Evolutionary conservation across 2,888 invertebrate genomes (phyloP).

Genomic region (Achlya flavicornis): DNA sequence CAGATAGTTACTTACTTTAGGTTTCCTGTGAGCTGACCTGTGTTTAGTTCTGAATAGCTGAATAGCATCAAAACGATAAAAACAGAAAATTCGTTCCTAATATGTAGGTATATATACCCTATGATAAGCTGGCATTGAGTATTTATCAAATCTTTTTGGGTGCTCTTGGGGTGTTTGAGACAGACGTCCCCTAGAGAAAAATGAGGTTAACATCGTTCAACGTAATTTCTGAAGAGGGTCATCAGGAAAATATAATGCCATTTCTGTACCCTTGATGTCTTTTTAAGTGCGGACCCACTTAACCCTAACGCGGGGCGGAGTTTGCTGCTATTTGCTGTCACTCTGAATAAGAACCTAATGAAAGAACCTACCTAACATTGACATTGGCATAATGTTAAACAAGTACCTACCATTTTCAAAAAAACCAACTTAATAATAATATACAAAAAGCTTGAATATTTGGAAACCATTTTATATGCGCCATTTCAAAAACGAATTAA

Average conservation of each 20-base stretch:
- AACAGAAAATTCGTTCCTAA: no score
- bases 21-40: no score
- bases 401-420: no score
- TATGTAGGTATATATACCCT: not conserved
- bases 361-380: conserved; percentile 31
- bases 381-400: no score
- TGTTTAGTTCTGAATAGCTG: no score
- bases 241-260: conserved; percentile 81
- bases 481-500: no score
- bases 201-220: conserved; percentile 68
- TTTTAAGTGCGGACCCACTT: conserved; percentile 82
- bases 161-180: conserved; percentile 39
- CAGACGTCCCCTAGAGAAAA: conserved; percentile 53
- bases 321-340: conserved; percentile 54
- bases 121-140: conserved; percentile 27
- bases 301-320: conserved; percentile 69
- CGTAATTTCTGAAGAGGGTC: conserved; percentile 77
- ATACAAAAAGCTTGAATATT: no score
- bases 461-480: no score
- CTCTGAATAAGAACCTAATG: conserved; percentile 51
- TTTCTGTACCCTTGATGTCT: conserved; percentile 82
- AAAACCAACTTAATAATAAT: no score
- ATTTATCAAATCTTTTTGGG: conserved; percentile 32
- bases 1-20: no score
- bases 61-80: no score